Conservation (phyloP, 1,140 invertebrate genomes). For the Rhyzopertha dominica region DNA sequence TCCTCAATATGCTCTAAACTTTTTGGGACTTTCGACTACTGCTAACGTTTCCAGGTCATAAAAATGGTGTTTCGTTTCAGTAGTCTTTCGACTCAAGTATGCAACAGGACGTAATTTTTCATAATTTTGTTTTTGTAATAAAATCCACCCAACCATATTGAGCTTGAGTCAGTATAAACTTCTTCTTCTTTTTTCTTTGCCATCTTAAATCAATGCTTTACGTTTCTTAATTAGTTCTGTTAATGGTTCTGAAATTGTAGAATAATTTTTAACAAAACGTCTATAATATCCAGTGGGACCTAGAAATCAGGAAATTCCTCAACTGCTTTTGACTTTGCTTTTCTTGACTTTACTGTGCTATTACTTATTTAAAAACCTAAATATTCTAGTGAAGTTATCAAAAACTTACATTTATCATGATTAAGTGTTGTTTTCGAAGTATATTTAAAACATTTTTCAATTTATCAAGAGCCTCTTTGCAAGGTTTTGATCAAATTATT, state of each 20-base stretch:
- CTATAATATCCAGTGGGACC: constrained; percentile 33
- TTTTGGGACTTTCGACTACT: too few species aligned
- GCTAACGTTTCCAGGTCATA: constrained; percentile 33
- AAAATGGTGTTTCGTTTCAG: constrained; percentile 31
- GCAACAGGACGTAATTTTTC: constrained; percentile 22
- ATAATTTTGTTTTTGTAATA: constrained; percentile 19
- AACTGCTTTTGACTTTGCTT: constrained; percentile 7
- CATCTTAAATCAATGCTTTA: constrained; percentile 18
- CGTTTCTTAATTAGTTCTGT: constrained; percentile 30
- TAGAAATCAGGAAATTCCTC: constrained; percentile 21
- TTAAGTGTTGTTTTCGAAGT: constrained; percentile 4
- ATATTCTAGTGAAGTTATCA: constrained; percentile 8
- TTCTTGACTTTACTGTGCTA: neutral
- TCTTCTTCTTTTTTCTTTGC: constrained; percentile 17
- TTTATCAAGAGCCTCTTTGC: neutral
- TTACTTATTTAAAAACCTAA: constrained; percentile 11
- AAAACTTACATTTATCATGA: constrained; percentile 12
- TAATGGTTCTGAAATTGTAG: constrained; percentile 22
- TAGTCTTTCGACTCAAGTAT: constrained; percentile 32
- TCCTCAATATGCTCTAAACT: too few species aligned
- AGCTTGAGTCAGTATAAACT: constrained; percentile 29
- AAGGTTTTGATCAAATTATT: constrained; percentile 25
- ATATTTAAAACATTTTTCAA: constrained; percentile 5
- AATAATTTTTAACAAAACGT: constrained; percentile 28
- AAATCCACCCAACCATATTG: constrained; percentile 8